Evolutionary conservation across 2,113 vertebrate species (phyloP), one percentile per base, ranked within the genome.

Genomic region (Trogon surrucura): DNA sequence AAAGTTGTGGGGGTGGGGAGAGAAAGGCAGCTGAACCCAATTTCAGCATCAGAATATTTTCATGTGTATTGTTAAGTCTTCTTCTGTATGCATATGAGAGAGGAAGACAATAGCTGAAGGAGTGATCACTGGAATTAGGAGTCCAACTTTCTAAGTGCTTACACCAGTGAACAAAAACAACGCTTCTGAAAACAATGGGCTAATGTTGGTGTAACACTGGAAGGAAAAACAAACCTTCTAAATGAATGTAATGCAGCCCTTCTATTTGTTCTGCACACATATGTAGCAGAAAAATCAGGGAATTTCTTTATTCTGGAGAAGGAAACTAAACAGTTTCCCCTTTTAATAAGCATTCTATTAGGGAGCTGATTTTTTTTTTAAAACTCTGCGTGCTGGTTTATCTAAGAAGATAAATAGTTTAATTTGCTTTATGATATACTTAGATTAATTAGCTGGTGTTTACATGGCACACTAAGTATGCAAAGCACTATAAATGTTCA

Each of bases 1-100:
- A 60, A 5, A 2, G 22, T 0, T 0, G 12, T 1, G 8, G 5
- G 3, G 32, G 27, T 34, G 7, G 10, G 8, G 67, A 47, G 16
- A 88, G 62, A 82, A 93, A 75, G 38, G 29, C 69, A 93, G 77
- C 60, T 79, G 85, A 71, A 74, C 13, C 6, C 9, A 71, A 23
- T 70, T 86, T 69, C 80, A 80, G 29, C 47, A 69, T 15, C 58
- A 60, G 60, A 86, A 36, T 70, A 51, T 86, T 88, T 88, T 60
- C 45, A 38, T 61, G 30, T 5, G 2, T 6, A 34, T 78, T 73
- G 36, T 72, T 34, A 82, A 62, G 11, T 62, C 17, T 81, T 60
- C 51, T 77, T 84, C 80, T 89, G n/a, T 62, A 16, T 30, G 44
- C 65, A 26, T 27, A 66, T 50, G 18, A 10, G 74, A 93, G 20